phyloP scores from a whole-genome alignment of 2,888 invertebrate genomes.

The Tenodera sinensis region DNA sequence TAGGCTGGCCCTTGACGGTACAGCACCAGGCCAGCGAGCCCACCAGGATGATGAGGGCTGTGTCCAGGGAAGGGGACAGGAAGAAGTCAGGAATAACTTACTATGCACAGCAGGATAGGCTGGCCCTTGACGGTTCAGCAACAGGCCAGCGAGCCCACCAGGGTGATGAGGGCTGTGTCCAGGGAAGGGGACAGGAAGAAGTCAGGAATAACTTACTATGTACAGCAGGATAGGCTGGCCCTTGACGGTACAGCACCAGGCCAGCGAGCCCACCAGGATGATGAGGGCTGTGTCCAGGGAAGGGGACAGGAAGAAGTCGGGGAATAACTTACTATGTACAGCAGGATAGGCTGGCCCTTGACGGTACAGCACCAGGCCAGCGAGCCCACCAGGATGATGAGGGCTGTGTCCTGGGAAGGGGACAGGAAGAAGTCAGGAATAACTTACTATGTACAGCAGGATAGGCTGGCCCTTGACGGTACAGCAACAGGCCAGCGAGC shows the following conservation, averaged over 20 bases:
- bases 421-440: background rate
- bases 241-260: slow-evolving; percentile 81
- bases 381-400: slow-evolving; percentile 60
- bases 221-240: slow-evolving; percentile 58
- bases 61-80: no score
- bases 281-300: slow-evolving; percentile 33
- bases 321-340: no score
- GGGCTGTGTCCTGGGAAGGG: slow-evolving; percentile 33
- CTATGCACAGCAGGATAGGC: slow-evolving; percentile 72
- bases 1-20: slow-evolving; percentile 76
- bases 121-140: slow-evolving; percentile 82
- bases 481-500: slow-evolving; percentile 78
- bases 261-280: slow-evolving; percentile 68
- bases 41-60: slow-evolving; percentile 50
- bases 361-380: slow-evolving; percentile 82
- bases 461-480: slow-evolving; percentile 80
- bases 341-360: slow-evolving; percentile 61
- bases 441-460: slow-evolving; percentile 71
- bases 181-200: background rate
- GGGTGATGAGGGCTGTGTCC: slow-evolving; percentile 41
- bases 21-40: slow-evolving; percentile 80
- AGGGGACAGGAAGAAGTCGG: no score
- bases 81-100: slow-evolving; percentile 47
- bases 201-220: slow-evolving; percentile 41
- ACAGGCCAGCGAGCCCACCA: slow-evolving; percentile 74